Evolutionary conservation across 2,797 vertebrate genomes (phyloP).

Genomic region (Lepus townsendii): DNA sequence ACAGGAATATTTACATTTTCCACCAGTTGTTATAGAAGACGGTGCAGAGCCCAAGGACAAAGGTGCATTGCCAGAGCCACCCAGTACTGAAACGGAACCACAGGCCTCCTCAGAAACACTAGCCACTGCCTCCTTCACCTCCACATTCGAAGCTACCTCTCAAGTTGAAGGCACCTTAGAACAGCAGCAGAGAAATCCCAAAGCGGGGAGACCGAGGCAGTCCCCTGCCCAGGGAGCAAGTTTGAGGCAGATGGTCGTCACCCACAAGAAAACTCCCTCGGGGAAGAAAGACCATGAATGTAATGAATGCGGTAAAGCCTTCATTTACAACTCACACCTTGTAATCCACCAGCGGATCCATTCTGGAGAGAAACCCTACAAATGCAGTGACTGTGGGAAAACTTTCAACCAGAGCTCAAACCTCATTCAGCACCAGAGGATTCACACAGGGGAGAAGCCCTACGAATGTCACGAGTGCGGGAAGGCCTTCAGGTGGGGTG

Average conservation of each 20-base stretch:
- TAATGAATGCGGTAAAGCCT: slow-evolving; percentile 61
- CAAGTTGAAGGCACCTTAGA: slow-evolving; percentile 7
- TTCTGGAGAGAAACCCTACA: slow-evolving; percentile 74
- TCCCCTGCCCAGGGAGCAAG: not conserved
- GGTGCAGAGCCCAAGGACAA: slow-evolving; percentile 4
- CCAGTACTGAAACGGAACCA: slow-evolving; percentile 16
- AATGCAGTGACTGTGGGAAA: slow-evolving; percentile 74
- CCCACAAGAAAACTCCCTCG: slow-evolving; percentile 34
- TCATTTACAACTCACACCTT: slow-evolving; percentile 57
- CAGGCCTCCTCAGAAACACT: slow-evolving; percentile 22
- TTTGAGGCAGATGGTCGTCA: not conserved
- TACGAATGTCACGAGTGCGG: slow-evolving; percentile 69
- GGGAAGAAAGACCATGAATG: slow-evolving; percentile 67
- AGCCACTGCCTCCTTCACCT: too few species aligned
- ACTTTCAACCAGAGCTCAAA: slow-evolving; percentile 73
- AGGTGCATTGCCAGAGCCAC: not conserved
- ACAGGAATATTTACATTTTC: slow-evolving; percentile 28
- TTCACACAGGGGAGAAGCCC: slow-evolving; percentile 77
- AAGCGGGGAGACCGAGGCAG: not conserved
- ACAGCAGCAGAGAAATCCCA: slow-evolving; percentile 7
- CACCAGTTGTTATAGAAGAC: slow-evolving; percentile 40
- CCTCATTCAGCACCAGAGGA: slow-evolving; percentile 76
- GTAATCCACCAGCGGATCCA: slow-evolving; percentile 75
- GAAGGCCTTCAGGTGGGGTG: slow-evolving; percentile 74
- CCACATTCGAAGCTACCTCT: slow-evolving; percentile 28